Base-by-base conservation (phyloP, 2,888 invertebrate genomes). In the Hipparchia semele region DNA sequence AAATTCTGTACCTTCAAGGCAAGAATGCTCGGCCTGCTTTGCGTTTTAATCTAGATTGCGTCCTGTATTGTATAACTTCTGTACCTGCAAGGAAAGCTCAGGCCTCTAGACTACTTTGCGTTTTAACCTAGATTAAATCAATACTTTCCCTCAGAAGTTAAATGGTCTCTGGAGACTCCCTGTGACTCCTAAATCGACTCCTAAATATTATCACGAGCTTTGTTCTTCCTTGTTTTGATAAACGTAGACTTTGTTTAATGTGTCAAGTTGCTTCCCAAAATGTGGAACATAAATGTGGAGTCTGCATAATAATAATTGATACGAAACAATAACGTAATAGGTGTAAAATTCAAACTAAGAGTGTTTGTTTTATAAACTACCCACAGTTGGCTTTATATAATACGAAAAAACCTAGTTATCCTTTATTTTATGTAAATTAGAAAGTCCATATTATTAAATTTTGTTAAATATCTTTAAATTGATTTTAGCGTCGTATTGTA, bases 401-500 rank as follows among this genome's bases (percentile, higher is more conserved):
- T 71, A 60, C 59, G n/a, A 59, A 68, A 58, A 73, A 78, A 73
- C 72, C 59, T 73, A 71, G 75, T 77, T 79, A 78, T 76, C 72
- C 70, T 74, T 75, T 79, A 78, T 81, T 79, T 78, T 79, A 79
- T 80, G 74, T 82, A 79, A 80, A 81, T 77, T 82, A 78, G 75
- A 77, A 75, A 79, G 80, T 82, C 81, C 82, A 81, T 82, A 78
- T 82, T 84, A 83, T 81, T 72, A 77, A 79, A 79, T 76, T 80
- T 77, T 81, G 80, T 81, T 82, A 80, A 23, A 74, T 53, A 65
- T 71, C 46, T 73, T 79, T 78, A 78, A 74, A 79, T 80, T 82
- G 68, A 79, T 80, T 83, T 80, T 80, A 84, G 80, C 80, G 76
- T 80, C 83, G 80, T 87, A 86, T 83, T 91, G 90, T 91, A 89